Base-by-base conservation (phyloP, 2,797 vertebrate species). In the Myripristis murdjan region DNA sequence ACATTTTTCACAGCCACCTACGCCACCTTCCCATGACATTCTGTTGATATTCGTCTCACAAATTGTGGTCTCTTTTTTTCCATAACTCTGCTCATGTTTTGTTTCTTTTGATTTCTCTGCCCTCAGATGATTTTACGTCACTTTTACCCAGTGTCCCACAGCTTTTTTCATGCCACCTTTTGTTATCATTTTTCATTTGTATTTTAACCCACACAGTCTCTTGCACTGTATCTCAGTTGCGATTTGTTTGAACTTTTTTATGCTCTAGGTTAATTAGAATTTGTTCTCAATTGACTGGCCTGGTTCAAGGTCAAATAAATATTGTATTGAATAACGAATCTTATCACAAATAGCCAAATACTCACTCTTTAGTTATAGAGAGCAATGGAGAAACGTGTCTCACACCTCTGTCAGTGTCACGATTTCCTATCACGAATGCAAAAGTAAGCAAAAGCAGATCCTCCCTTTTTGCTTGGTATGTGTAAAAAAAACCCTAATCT, bases 391-490 rank as follows among this genome's bases (percentile, higher is more conserved):
- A 46, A 46, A 20, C 41, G 11, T 41, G 5, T 41, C 14, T 24
- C 18, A 52, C 33, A 68, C 26, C 35, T 75, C 79, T 35, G 44
- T 62, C 39, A 48, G 63, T 63, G 12, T 47, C 39, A 57, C 63
- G 33, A 43, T 39, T 31, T 49, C n/a, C 23, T 60, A 4, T 44
- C 41, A 70, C 54, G 46, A 3, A 22, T 54, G 49, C 44, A 71
- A 51, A 62, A 76, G 33, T 12, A 43, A 59, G 48, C 39, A 41
- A 8, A 37, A 64, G 54, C 4, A 14, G 43, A 18, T 46, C 8
- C 43, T 46, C 43, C 9, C 41, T 1, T 4, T 44, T 44, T 16
- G 4, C 43, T 20, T n/a, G 20, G 70, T 49, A 64, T n/a, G 18
- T 14, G 18, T 14, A 59, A 18, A 26, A 24, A 67, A 70, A 69